Evolutionary conservation across 2,113 vertebrate genomes (phyloP).

Genomic region (Sialia sialis): DNA sequence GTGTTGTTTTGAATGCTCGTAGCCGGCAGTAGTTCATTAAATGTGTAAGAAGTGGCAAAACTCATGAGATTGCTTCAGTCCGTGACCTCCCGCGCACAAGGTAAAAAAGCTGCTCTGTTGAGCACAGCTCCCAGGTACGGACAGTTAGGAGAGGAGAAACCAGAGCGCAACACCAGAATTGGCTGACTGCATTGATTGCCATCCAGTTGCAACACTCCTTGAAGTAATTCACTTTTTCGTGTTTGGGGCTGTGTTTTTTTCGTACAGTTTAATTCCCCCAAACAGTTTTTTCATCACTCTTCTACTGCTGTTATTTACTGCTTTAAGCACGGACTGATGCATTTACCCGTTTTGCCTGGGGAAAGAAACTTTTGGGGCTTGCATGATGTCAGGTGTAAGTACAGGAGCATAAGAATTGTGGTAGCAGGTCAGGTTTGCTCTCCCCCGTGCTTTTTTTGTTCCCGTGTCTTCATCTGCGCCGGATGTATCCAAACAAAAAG

Average conservation of each 20-base stretch:
- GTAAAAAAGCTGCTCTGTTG: background rate
- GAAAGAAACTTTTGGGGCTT: background rate
- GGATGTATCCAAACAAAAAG: background rate
- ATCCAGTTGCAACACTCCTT: background rate
- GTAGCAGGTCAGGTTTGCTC: background rate
- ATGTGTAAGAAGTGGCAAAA: background rate
- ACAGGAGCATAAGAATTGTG: rapidly evolving
- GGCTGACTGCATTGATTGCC: too few relatives aligned
- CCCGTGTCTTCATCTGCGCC: background rate
- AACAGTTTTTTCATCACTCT: background rate
- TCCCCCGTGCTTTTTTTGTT: rapidly evolving
- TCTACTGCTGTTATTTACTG: background rate
- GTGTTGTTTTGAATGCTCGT: background rate
- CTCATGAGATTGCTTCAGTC: rapidly evolving
- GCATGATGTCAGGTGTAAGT: rapidly evolving
- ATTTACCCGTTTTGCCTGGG: background rate
- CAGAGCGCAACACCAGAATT: rapidly evolving
- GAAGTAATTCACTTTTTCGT: background rate
- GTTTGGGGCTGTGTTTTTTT: background rate
- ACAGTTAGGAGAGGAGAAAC: rapidly evolving
- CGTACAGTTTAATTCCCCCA: rapidly evolving
- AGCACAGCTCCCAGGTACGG: rapidly evolving
- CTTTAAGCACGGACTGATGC: too few relatives aligned
- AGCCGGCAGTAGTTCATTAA: background rate
- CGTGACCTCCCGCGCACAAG: rapidly evolving